phyloP scores from a whole-genome alignment of 1,140 invertebrate species.

The Leptoteleia sp. region DNA sequence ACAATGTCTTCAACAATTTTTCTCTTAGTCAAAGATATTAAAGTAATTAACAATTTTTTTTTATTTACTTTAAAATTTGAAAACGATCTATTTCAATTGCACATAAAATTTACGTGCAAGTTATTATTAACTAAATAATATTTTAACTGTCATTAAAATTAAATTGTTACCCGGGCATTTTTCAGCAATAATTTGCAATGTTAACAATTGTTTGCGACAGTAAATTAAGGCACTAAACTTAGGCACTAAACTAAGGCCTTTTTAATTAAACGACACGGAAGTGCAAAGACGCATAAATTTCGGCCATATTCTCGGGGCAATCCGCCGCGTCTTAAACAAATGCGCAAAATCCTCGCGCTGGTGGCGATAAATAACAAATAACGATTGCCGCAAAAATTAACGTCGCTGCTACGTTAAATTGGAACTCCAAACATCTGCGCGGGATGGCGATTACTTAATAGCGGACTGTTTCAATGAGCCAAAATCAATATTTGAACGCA shows the following conservation, averaged over 20 bases:
- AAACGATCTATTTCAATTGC: too few species aligned
- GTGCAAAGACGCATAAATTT: constrained; percentile 5
- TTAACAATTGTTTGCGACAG: too few species aligned
- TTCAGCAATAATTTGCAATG: too few species aligned
- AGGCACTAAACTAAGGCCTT: not conserved
- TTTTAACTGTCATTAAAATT: too few species aligned
- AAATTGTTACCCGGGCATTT: too few species aligned
- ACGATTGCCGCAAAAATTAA: constrained; percentile 33
- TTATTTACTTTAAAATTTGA: too few species aligned
- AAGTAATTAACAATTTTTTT: too few species aligned
- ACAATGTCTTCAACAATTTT: too few species aligned
- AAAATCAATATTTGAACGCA: constrained; percentile 49
- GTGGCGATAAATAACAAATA: constrained; percentile 29
- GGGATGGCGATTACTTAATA: constrained; percentile 31
- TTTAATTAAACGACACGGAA: constrained; percentile 12
- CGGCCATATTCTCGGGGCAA: constrained; percentile 4
- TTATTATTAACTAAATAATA: too few species aligned
- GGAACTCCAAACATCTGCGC: constrained; percentile 39
- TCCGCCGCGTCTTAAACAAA: constrained; percentile 28
- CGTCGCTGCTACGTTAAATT: constrained; percentile 27
- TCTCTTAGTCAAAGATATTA: too few species aligned
- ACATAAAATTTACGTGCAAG: too few species aligned
- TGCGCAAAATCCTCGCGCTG: not conserved
- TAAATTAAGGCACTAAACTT: too few species aligned
- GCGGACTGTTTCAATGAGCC: constrained; percentile 33